Base-by-base conservation (phyloP, 2,797 vertebrate genomes). In the Characodon lateralis region DNA sequence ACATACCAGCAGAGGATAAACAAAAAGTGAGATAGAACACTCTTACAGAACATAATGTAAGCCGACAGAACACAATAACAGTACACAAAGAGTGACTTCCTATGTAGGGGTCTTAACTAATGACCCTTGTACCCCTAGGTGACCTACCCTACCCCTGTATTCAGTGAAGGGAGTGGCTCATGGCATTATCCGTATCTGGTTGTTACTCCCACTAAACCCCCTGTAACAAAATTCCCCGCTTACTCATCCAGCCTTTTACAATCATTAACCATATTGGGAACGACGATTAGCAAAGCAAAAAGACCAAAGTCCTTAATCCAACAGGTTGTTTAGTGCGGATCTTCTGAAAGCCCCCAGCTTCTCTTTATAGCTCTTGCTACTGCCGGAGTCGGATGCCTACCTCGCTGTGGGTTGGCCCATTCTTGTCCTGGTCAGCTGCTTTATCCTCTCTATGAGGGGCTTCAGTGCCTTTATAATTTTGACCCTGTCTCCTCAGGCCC, bases 341-440 rank as follows among this genome's bases (percentile, higher is more conserved):
- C 31, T 63, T 51, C 72, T 82, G 48, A 78, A 82, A 4, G 72
- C 6, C 10, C 9, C 5, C 0, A 71, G 80, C 7, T 31, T 78
- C 56, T 65, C 35, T 28, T 74, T 74, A 65, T 73, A 82, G 48
- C 3, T 55, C 9, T 2, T 4, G 14, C 18, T 28, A 10, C 16
- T 63, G 8, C 16, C 9, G 1, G 56, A 2, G 2, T 35, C 28
- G 1, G 0, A 1, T 53, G 39, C 5, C 2, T 22, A 22, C n/a
- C 24, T 76, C 8, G 0, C 35, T 1, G 4, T 26, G 55, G 26
- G 0, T 0, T 10, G 24, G 12, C 16, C 46, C 6, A 3, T 8
- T 59, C 35, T 31, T 13, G 13, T 51, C 70, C 70, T 53, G 8
- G 26, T 20, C 6, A 31, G 48, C 16, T 71, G 70, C 6, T 71